phyloP scores from a whole-genome alignment of 2,888 invertebrate genomes.

The Acrobasis suavella region DNA sequence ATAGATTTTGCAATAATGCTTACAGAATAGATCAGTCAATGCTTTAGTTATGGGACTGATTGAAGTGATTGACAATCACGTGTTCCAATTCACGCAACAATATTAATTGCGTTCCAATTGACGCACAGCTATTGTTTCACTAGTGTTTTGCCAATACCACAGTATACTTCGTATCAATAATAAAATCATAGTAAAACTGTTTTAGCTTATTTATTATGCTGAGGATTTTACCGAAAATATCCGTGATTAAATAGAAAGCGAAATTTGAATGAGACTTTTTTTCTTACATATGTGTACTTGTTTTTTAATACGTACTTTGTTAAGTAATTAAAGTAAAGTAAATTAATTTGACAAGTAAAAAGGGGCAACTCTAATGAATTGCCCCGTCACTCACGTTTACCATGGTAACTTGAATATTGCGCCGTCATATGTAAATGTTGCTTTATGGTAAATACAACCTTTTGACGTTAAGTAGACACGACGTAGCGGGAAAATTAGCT shows the following conservation, averaged over 20 bases:
- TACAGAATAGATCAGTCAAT: background rate
- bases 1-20: background rate
- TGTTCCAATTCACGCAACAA: conserved; percentile 35
- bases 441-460: background rate
- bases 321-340: too few species aligned
- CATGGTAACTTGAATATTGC: background rate
- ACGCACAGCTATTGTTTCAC: conserved; percentile 44
- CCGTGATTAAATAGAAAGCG: too few species aligned
- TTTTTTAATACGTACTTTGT: too few species aligned
- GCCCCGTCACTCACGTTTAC: background rate
- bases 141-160: background rate
- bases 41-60: conserved; percentile 13
- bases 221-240: too few species aligned
- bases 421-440: conserved; percentile 3
- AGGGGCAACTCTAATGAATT: too few species aligned
- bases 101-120: conserved; percentile 51
- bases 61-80: conserved; percentile 27
- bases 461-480: background rate
- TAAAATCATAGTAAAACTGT: background rate
- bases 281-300: too few species aligned
- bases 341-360: too few species aligned
- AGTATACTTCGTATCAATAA: background rate
- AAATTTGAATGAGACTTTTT: too few species aligned
- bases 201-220: too few species aligned
- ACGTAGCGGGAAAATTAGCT: background rate